Percentiles rank a stretch among this genome's conserved stretches.
Conservation (phyloP, 2,797 vertebrate species). For the Clarias pachynema region DNA sequence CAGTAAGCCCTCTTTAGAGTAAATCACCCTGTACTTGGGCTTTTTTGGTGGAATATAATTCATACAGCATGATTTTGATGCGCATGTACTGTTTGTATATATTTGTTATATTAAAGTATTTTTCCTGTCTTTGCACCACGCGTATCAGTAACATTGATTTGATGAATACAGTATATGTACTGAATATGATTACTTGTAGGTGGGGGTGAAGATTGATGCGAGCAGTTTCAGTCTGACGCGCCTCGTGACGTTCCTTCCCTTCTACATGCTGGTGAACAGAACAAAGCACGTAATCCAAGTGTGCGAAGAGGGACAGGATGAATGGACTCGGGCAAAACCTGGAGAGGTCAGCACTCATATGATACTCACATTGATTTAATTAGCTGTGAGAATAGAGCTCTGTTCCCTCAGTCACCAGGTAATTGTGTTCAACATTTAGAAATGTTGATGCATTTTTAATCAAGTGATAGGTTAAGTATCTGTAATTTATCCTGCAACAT, state of each 20-base stretch:
- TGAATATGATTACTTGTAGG: slow-evolving; percentile 65
- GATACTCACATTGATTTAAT: background rate
- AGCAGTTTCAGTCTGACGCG: slow-evolving; percentile 97
- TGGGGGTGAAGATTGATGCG: slow-evolving; percentile 92
- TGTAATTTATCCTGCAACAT: background rate
- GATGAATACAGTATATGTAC: background rate
- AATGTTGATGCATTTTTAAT: background rate
- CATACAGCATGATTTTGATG: background rate
- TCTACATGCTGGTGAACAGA: slow-evolving; percentile 93
- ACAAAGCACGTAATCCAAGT: slow-evolving; percentile 85
- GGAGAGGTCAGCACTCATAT: slow-evolving; percentile 78
- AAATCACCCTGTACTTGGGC: too few species aligned
- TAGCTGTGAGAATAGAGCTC: background rate
- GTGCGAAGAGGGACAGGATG: slow-evolving; percentile 82
- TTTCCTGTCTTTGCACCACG: background rate
- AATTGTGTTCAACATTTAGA: background rate
- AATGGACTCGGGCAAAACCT: slow-evolving; percentile 83
- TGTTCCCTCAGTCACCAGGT: background rate
- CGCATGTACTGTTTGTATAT: background rate
- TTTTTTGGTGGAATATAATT: background rate
- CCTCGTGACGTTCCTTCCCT: slow-evolving; percentile 93
- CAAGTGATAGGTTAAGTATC: background rate
- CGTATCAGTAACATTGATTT: background rate
- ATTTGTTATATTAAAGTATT: background rate
- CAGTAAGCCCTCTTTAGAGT: too few species aligned